These are phyloP conservation scores for Lordiphosa stackelbergi DNA, from an alignment of 1,140 invertebrate species.

Conservation along the genomic window DNA sequence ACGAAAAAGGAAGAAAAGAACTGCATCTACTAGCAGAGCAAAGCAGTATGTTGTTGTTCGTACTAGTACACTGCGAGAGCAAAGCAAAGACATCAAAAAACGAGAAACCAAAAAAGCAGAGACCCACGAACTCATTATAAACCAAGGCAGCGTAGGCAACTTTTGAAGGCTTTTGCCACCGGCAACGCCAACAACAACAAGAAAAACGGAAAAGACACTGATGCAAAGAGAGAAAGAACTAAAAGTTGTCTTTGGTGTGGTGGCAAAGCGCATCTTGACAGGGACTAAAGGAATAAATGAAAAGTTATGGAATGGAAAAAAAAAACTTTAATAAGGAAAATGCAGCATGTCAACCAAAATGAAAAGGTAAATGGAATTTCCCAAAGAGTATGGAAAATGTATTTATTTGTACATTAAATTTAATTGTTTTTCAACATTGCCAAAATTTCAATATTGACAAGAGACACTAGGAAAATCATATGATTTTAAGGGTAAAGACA, in stretches of 20 bases:
- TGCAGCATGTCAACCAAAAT: slow-evolving; percentile 38
- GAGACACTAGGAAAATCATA: too few relatives aligned
- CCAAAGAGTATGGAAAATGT: slow-evolving; percentile 1
- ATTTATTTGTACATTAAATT: too few relatives aligned
- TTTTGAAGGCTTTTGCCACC: slow-evolving; percentile 50
- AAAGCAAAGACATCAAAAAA: slow-evolving; percentile 31
- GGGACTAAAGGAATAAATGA: slow-evolving; percentile 45
- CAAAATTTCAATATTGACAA: too few relatives aligned
- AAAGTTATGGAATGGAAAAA: slow-evolving; percentile 45
- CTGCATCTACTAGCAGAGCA: neutral
- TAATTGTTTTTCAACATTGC: too few relatives aligned
- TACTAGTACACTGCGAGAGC: slow-evolving; percentile 13
- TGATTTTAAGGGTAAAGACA: too few relatives aligned
- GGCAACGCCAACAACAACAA: slow-evolving; percentile 50
- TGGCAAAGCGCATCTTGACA: slow-evolving; percentile 59
- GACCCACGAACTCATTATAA: slow-evolving; percentile 56
- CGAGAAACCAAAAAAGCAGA: slow-evolving; percentile 10
- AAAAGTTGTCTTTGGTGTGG: slow-evolving; percentile 48
- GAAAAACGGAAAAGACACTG: slow-evolving; percentile 12
- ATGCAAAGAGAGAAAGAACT: slow-evolving; percentile 19
- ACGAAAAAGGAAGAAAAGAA: neutral
- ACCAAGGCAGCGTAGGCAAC: slow-evolving; percentile 51
- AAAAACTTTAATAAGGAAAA: slow-evolving; percentile 46
- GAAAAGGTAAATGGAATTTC: slow-evolving; percentile 47
- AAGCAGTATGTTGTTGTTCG: slow-evolving; percentile 8